Evolutionary conservation across 2,888 invertebrate species (phyloP).

Genomic region (Lycocerus yunnanus): DNA sequence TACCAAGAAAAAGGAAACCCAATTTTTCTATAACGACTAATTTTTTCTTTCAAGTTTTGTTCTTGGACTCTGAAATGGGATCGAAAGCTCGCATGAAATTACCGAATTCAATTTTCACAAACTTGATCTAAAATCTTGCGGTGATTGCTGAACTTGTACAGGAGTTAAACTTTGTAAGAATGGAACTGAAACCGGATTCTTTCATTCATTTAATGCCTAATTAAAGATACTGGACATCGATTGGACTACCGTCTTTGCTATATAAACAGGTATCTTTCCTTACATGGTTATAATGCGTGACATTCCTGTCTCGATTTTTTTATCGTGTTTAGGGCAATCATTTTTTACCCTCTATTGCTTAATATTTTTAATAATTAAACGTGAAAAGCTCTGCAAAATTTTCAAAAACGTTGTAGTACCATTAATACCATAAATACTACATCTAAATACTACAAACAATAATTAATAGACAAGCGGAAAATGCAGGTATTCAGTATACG

Average conservation of each 20-base stretch:
- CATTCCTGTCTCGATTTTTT: conserved; percentile 11
- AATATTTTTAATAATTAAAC: not conserved
- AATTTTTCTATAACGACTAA: not conserved
- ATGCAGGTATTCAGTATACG: not conserved
- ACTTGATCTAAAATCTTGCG: not conserved
- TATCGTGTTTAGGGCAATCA: not conserved
- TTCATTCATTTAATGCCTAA: conserved; percentile 14
- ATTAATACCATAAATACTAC: no score
- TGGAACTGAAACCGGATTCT: conserved; percentile 13
- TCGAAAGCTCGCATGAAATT: not conserved
- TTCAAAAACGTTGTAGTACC: not conserved
- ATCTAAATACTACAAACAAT: not conserved
- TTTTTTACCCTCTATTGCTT: not conserved
- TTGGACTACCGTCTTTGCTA: conserved; percentile 8
- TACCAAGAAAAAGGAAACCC: not conserved
- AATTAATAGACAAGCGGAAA: not conserved
- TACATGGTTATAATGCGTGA: conserved; percentile 7
- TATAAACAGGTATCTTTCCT: conserved; percentile 11
- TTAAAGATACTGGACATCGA: conserved; percentile 12
- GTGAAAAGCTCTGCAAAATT: no score
- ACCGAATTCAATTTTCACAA: not conserved
- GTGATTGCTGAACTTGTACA: not conserved
- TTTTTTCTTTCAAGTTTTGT: no score
- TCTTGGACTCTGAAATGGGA: no score
- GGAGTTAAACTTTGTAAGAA: not conserved